Percentiles rank a stretch among this genome's conserved stretches.
Evolutionary conservation across 2,113 vertebrate genomes (phyloP).

Genomic region (Toxostoma redivivum): DNA sequence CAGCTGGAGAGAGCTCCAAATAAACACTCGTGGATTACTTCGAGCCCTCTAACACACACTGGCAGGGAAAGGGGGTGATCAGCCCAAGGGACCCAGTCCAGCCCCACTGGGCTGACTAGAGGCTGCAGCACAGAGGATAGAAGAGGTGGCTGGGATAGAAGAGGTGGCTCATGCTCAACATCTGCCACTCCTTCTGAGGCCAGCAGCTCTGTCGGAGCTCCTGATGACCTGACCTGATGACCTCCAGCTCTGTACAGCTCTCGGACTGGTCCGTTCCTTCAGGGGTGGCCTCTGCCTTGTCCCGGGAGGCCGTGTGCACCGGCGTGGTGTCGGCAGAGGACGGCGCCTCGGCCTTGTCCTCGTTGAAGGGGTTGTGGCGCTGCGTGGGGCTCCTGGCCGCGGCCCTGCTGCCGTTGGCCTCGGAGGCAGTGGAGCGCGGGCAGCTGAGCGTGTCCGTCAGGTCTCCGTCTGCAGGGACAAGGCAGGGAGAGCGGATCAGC

Average conservation of each 20-base stretch:
- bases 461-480: constrained; percentile 83
- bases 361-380: constrained; percentile 91
- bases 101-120: fast-evolving
- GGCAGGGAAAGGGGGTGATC: neutral
- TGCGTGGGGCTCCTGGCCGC: constrained; percentile 78
- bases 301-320: constrained; percentile 71
- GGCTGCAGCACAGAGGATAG: neutral
- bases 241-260: constrained; percentile 84
- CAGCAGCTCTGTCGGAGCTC: neutral
- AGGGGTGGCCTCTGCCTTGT: constrained; percentile 23
- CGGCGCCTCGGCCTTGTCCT: constrained; percentile 69
- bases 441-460: constrained; percentile 89
- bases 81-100: neutral
- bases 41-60: neutral
- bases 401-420: constrained; percentile 68
- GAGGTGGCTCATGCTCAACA: neutral
- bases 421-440: constrained; percentile 78
- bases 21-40: neutral
- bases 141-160: fast-evolving
- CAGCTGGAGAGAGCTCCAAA: neutral
- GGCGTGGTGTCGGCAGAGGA: constrained; percentile 87
- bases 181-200: neutral
- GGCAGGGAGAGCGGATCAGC: neutral
- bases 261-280: constrained; percentile 69
- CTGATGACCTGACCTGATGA: constrained; percentile 82